Evolutionary conservation across 2,888 invertebrate species (phyloP).

Genomic region (Corbicula japonica): DNA sequence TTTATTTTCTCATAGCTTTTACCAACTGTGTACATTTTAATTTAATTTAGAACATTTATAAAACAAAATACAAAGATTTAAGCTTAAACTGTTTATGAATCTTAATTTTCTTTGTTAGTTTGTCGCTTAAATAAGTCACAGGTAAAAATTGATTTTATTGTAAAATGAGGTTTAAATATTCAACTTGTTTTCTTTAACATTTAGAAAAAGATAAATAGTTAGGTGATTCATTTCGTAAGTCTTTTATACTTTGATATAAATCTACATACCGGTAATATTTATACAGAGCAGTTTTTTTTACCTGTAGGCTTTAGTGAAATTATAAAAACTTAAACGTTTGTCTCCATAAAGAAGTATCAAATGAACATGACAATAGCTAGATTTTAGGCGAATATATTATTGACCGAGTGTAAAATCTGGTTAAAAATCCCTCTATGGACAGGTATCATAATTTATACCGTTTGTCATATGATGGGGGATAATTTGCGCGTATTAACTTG

Average conservation of each 20-base stretch:
- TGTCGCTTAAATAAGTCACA: slow-evolving; percentile 26
- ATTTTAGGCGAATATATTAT: slow-evolving; percentile 8
- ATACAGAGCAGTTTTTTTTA: slow-evolving; percentile 17
- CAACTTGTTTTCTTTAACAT: slow-evolving; percentile 20
- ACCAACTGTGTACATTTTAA: background rate
- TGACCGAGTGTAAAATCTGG: background rate
- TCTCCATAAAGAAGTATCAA: slow-evolving; percentile 18
- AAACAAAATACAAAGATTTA: background rate
- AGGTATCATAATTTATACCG: background rate
- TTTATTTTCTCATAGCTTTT: too few species aligned
- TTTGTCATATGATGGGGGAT: background rate
- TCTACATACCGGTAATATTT: slow-evolving; percentile 26
- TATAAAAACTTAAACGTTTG: too few species aligned
- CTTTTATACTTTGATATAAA: slow-evolving; percentile 31
- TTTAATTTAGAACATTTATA: background rate
- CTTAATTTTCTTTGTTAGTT: slow-evolving; percentile 13
- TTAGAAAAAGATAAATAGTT: slow-evolving; percentile 35
- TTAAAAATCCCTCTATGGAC: slow-evolving; percentile 14
- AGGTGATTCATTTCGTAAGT: slow-evolving; percentile 30
- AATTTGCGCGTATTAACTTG: slow-evolving; percentile 16
- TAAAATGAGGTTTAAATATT: slow-evolving; percentile 19
- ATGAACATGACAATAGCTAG: slow-evolving; percentile 20
- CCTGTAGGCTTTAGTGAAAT: too few species aligned
- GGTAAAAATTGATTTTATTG: slow-evolving; percentile 46
- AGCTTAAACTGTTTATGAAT: background rate